These are phyloP conservation scores for Cepphus grylle DNA, from an alignment of 2,113 vertebrate species.

Conservation along the genomic window DNA sequence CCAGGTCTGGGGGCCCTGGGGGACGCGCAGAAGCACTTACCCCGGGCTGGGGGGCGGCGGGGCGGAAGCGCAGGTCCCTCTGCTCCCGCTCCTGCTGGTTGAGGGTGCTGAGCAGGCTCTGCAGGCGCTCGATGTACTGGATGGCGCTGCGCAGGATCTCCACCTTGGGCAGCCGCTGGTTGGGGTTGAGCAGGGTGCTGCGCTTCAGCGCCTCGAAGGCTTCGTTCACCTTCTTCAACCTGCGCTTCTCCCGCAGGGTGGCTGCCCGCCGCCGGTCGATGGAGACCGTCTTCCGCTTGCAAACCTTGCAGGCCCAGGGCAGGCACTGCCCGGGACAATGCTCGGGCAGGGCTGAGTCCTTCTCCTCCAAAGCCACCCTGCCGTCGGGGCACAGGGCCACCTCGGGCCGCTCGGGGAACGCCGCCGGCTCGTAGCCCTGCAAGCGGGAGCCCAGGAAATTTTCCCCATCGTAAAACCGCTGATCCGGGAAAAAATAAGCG, in stretches of 20 bases:
- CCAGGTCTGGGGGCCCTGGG: rapidly evolving
- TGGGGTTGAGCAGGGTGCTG: conserved; percentile 96
- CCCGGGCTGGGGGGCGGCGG: conserved; percentile 66
- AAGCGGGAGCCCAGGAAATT: conserved; percentile 87
- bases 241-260: conserved; percentile 91
- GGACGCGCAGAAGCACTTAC: conserved; percentile 73
- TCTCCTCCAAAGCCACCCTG: conserved; percentile 81
- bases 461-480: conserved; percentile 94
- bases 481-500: conserved; percentile 94
- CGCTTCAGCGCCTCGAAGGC: conserved; percentile 96
- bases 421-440: conserved; percentile 79
- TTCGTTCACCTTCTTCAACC: conserved; percentile 97
- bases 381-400: conserved; percentile 80
- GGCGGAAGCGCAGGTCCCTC: conserved; percentile 77
- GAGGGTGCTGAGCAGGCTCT: conserved; percentile 91
- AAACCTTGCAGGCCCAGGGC: conserved; percentile 96
- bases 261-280: conserved; percentile 92
- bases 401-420: conserved; percentile 86
- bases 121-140: conserved; percentile 96
- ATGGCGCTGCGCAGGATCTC: conserved; percentile 98
- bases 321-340: conserved; percentile 93
- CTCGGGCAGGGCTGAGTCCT: conserved; percentile 82
- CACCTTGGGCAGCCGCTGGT: conserved; percentile 97
- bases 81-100: conserved; percentile 94
- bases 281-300: conserved; percentile 93